These are phyloP conservation scores for Microcebus ravelobensis DNA, from an alignment of 2,113 vertebrate species.

Conservation along the genomic window DNA sequence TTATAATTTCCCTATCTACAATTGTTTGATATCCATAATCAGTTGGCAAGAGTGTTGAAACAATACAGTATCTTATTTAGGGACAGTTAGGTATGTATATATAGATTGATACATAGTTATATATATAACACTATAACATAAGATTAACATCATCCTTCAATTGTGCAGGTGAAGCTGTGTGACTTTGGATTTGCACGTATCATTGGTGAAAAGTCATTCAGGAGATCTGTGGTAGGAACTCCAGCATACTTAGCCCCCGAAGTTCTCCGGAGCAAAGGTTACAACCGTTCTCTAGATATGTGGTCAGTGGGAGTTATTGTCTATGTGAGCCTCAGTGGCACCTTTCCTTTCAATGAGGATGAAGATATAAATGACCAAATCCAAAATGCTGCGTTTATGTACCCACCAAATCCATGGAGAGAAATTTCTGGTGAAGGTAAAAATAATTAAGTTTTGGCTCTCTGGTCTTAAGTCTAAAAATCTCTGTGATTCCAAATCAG, in stretches of 20 bases:
- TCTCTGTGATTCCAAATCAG: not conserved
- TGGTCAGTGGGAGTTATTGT: conserved; percentile 99
- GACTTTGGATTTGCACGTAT: conserved; percentile 99
- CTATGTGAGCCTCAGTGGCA: conserved; percentile 97
- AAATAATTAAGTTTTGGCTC: not conserved
- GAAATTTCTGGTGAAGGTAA: conserved; percentile 97
- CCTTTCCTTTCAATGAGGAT: conserved; percentile 98
- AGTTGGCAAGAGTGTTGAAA: not conserved
- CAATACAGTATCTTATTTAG: not conserved
- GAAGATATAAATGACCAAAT: conserved; percentile 99
- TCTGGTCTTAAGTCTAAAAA: not conserved
- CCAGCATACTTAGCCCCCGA: conserved; percentile 97
- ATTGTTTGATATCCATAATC: not conserved
- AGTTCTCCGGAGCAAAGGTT: conserved; percentile 97
- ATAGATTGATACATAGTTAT: not conserved
- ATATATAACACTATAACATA: not conserved
- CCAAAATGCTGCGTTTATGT: conserved; percentile 99
- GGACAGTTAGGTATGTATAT: not conserved
- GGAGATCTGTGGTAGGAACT: conserved; percentile 97
- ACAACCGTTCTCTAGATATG: conserved; percentile 98
- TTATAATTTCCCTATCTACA: not conserved
- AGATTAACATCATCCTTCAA: conserved; percentile 10
- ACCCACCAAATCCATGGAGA: conserved; percentile 96
- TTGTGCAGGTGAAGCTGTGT: conserved; percentile 94
- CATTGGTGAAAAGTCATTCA: conserved; percentile 98